Base-by-base conservation (phyloP, 2,797 vertebrate species). In the Poecilia gillii region DNA sequence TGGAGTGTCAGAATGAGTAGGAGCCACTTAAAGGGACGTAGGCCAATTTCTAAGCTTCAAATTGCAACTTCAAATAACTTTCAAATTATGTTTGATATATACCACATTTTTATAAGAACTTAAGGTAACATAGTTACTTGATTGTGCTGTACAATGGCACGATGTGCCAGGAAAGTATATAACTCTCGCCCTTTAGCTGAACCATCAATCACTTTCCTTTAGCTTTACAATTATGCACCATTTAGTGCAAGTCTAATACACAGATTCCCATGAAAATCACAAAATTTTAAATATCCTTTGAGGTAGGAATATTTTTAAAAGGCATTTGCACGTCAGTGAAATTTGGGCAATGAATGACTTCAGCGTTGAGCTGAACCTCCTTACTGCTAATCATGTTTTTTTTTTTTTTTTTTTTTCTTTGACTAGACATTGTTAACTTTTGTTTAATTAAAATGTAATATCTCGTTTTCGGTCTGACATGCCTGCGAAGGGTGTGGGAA, bases 401-500 rank as follows among this genome's bases (percentile, higher is more conserved):
- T 23, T 51, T 28, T 49, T 25, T 33, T 43, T 18, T 49, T 64
- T 33, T 43, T 55, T 25, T 43, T 23, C 47, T 62, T 18, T 73
- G 66, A 28, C 12, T 51, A 46, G 28, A 75, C 25, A 23, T 76
- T 33, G 51, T 45, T 55, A 25, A 55, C 23, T 57, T 57, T 9
- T 33, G 51, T 20, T 47, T 47, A 45, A 36, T 46, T 62, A 18
- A 55, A 71, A 82, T 74, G 11, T 41, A 36, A 68, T 70, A 33
- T 6, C 0, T 12, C 11, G 33, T 81, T 76, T 81, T 68, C 80
- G 57, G 88, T 62, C 71, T 55, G 64, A 77, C 75, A 75, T 90
- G 81, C 81, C 90, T 89, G 75, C 71, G 47, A 74, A 84, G 85
- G 89, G 87, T 72, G 85, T 88, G 88, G 75, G 76, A 79, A 79